Conservation (phyloP, 2,797 vertebrate genomes). For the Halcyon badia region DNA sequence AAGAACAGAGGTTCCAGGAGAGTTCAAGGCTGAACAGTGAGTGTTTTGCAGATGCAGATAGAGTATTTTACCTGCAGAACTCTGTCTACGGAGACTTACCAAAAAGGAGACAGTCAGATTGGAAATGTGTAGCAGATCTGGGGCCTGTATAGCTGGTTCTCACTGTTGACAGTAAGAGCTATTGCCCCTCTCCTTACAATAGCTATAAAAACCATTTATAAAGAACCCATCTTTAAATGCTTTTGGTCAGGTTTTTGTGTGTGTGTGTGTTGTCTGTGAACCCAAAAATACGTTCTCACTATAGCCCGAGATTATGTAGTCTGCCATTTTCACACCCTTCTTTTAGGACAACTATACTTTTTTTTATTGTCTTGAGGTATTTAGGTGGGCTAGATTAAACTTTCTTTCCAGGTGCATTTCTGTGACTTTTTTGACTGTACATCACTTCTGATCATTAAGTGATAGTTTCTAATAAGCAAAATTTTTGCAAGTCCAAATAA, state of each 20-base stretch:
- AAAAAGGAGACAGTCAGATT: background rate
- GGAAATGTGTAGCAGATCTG: background rate
- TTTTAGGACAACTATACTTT: background rate
- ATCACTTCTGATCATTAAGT: constrained; percentile 8
- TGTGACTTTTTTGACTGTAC: background rate
- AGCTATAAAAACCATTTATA: background rate
- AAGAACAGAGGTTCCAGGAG: background rate
- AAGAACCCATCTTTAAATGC: background rate
- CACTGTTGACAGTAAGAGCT: background rate
- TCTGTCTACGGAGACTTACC: background rate
- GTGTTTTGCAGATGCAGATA: background rate
- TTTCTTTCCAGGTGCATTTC: background rate
- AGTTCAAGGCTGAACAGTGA: background rate
- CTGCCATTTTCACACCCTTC: background rate
- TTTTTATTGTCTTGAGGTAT: background rate
- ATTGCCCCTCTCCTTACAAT: background rate
- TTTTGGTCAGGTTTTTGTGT: background rate
- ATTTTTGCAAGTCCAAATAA: background rate
- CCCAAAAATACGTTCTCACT: background rate
- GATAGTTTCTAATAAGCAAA: background rate
- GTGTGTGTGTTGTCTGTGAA: background rate
- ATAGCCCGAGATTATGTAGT: background rate
- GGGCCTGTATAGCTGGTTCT: background rate
- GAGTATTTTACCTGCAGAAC: background rate
- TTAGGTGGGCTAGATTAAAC: background rate